Evolutionary conservation across 1,140 invertebrate species (phyloP).

Genomic region (Pomacea maculata): DNA sequence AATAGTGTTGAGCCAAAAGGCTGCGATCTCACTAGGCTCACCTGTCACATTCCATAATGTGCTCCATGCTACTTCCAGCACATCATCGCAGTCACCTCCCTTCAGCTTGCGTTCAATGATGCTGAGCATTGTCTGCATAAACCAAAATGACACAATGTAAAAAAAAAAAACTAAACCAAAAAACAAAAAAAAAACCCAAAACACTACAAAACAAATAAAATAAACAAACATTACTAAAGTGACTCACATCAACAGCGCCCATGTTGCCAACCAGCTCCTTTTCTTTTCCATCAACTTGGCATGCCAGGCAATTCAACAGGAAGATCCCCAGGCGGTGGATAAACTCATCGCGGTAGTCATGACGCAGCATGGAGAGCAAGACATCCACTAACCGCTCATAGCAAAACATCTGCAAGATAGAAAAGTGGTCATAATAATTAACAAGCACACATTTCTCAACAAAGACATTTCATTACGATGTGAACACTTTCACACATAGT

Average conservation of each 20-base stretch:
- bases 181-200: neutral
- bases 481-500: too few relatives aligned
- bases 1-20: neutral
- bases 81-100: constrained; percentile 85
- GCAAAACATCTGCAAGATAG: constrained; percentile 79
- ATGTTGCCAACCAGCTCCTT: constrained; percentile 89
- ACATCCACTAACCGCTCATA: constrained; percentile 88
- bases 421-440: too few relatives aligned
- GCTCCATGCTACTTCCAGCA: constrained; percentile 97
- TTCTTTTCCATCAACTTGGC: constrained; percentile 92
- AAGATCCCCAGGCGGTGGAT: constrained; percentile 95
- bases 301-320: constrained; percentile 92
- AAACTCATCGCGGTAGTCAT: constrained; percentile 86
- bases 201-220: neutral
- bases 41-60: constrained; percentile 94
- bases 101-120: constrained; percentile 82
- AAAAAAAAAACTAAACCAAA: neutral
- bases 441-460: too few relatives aligned
- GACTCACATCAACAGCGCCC: constrained; percentile 81
- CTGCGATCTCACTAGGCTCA: constrained; percentile 35
- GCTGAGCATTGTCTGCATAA: constrained; percentile 82
- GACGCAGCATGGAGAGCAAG: constrained; percentile 82
- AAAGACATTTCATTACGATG: too few relatives aligned
- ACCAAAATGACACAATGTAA: constrained; percentile 10
- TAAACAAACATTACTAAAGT: neutral